These are phyloP conservation scores for Meta bourneti DNA, from an alignment of 2,888 invertebrate genomes.

Conservation along the genomic window DNA sequence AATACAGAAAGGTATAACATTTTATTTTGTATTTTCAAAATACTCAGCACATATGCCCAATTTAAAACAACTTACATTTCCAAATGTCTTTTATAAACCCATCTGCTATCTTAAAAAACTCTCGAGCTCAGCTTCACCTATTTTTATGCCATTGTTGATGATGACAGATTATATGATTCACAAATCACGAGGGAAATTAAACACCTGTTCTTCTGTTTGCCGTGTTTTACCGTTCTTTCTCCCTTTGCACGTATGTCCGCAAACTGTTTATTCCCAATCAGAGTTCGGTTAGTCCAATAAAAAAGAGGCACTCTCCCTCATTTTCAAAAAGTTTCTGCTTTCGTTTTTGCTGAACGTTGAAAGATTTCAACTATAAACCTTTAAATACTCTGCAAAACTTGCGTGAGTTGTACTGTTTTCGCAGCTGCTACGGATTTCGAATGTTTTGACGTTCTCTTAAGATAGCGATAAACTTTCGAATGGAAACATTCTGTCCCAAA, in stretches of 20 bases:
- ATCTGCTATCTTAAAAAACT: not conserved
- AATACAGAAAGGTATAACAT: no score
- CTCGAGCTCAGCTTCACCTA: not conserved
- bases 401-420: not conserved
- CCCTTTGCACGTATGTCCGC: not conserved
- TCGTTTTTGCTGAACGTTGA: not conserved
- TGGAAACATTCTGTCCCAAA: not conserved
- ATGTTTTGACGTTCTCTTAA: not conserved
- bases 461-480: not conserved
- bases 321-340: not conserved
- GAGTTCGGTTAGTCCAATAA: no score
- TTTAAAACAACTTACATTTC: no score
- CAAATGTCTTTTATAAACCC: not conserved
- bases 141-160: not conserved
- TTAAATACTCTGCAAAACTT: not conserved
- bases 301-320: not conserved
- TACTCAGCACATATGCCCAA: no score
- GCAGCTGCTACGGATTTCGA: not conserved
- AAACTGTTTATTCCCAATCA: not conserved
- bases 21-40: no score
- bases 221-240: not conserved
- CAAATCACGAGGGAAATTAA: not conserved
- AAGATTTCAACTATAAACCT: not conserved
- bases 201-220: not conserved
- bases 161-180: not conserved